Percentiles rank a stretch among this genome's conserved stretches.
These are phyloP conservation scores for Eidolon dupreanum DNA, from an alignment of 2,797 vertebrate genomes.

Conservation along the genomic window DNA sequence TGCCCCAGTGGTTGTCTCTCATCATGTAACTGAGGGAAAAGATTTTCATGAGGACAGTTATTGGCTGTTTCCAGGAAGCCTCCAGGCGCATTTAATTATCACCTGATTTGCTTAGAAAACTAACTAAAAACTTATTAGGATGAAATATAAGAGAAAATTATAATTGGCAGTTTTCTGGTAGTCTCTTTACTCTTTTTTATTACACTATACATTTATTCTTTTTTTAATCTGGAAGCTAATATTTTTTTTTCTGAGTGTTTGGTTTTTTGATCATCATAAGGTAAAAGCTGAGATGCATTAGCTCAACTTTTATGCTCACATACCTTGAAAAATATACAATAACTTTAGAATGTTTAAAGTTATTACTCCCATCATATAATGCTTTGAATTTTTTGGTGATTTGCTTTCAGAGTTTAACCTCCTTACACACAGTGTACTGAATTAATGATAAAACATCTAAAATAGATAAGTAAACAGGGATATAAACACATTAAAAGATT, in stretches of 20 bases:
- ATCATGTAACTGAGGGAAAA: neutral
- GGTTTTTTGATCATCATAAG: neutral
- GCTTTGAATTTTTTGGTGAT: neutral
- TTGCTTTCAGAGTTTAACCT: neutral
- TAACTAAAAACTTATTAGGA: neutral
- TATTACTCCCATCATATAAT: neutral
- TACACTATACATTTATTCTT: neutral
- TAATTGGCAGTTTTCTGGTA: neutral
- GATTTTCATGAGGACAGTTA: neutral
- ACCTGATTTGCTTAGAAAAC: constrained; percentile 52
- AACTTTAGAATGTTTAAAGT: neutral
- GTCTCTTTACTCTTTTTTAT: neutral
- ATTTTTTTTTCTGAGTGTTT: neutral
- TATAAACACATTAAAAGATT: constrained; percentile 1
- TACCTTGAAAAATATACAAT: neutral
- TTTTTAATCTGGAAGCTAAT: neutral
- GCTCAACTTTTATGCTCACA: neutral
- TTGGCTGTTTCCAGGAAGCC: neutral
- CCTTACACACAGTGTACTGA: neutral
- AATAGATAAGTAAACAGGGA: neutral
- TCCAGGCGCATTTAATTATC: neutral
- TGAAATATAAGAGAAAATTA: neutral
- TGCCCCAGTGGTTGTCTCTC: neutral
- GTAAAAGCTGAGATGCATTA: neutral
- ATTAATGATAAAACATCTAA: neutral